Base-by-base conservation (phyloP, 2,797 vertebrate genomes). In the Notolepis coatsorum region DNA sequence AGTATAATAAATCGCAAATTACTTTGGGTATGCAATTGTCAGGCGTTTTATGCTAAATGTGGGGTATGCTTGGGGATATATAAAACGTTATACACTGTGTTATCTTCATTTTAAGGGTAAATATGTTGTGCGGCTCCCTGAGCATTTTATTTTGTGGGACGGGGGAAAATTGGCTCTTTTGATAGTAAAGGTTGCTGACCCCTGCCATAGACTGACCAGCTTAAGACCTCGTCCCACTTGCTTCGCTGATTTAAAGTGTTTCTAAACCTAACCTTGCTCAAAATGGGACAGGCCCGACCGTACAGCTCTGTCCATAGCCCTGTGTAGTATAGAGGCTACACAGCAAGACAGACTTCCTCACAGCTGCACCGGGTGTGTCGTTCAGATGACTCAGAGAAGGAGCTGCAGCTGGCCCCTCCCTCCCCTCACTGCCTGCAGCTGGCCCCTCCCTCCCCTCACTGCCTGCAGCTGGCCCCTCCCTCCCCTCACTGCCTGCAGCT, bases 261-360 rank as follows among this genome's bases (percentile, higher is more conserved):
- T 8, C n/a, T 10, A 35, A 10, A 35, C 27, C 35, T 7, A n/a
- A n/a, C 13, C 3, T 46, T 10, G 20, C 23, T 15, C 27, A 38
- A 31, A 31, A 20, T 52, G 6, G 10, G 18, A 41, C 8, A 6
- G n/a, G n/a, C n/a, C n/a, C n/a, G n/a, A n/a, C n/a, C n/a, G n/a
- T n/a, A n/a, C n/a, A n/a, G n/a, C n/a, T n/a, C n/a, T 21, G 13
- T 39, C 23, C 13, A 23, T 6, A 33, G n/a, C 45, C 38, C 0
- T 20, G 9, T 42, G 1, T 25, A 10, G 8, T 13, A 24, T 12
- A 17, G 51, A n/a, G n/a, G n/a, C n/a, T n/a, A n/a, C 15, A 28
- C 38, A 7, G 0, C 4, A 45, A 12, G 30, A 33, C 31, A 60
- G 68, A 46, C 21, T 65, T 55, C 60, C 62, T 65, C 24, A 25